Evolutionary conservation across 2,113 vertebrate genomes (phyloP), one percentile per base, ranked within the genome.

Genomic region (Hassar affinis): DNA sequence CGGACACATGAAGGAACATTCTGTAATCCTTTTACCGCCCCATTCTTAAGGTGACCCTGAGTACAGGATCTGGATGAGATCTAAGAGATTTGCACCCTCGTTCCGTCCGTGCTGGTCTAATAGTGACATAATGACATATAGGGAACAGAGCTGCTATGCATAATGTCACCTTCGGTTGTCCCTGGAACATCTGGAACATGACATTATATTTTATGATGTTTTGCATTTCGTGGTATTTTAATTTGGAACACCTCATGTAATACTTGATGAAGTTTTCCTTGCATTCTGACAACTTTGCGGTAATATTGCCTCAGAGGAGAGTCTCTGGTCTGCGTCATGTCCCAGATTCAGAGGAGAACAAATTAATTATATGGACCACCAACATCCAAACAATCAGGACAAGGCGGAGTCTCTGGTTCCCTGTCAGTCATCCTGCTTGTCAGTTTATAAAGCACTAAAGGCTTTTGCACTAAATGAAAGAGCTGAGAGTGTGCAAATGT

Each of bases 331-430:
- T 76, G 49, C 1, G 8, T 35, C 27, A 0, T 77, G 74, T 77
- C 74, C 74, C 74, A 77, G 74, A 77, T 77, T 77, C 52, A 56
- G 27, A 14, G 18, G 51, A 38, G 30, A 38, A 56, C 54, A 6
- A 56, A 7, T 10, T 30, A n/a, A 38, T 52, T 30, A 76, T 33
- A 4, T 4, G 27, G 27, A 76, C 49, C 72, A 72, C 25, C 69
- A 74, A 17, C 25, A 74, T 49, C 45, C n/a, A 54, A 56, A 56
- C 51, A 77, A 56, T 38, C 74, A 56, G 30, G 30, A 77, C 51
- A 77, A 25, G 8, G 17, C 54, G 4, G 51, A 12, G 27, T 54
- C 30, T 33, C 30, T 22, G 20, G 25, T 17, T 56, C 7, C 27
- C 72, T 54, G 51, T 76, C 18, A 56, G 35, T 56, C 49, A 52